Evolutionary conservation across 2,797 vertebrate genomes (phyloP).

Genomic region (Rhinichthys osculus): DNA sequence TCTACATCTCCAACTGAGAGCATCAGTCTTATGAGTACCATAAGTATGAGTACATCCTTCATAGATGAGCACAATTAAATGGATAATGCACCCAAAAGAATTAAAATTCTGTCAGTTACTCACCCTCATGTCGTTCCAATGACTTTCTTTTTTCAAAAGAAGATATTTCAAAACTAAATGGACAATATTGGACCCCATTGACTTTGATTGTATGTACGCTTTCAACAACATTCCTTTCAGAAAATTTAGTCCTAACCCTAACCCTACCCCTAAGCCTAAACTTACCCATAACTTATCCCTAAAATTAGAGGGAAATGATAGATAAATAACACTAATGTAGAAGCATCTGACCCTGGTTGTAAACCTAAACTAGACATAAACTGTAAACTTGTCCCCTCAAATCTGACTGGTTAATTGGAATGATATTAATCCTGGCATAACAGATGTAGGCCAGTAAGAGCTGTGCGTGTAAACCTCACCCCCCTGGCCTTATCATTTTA

Average conservation of each 20-base stretch:
- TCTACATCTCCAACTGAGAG: slow-evolving; percentile 25
- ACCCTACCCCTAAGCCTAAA: background rate
- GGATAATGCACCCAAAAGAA: background rate
- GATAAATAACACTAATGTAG: background rate
- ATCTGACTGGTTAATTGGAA: background rate
- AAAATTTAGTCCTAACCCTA: background rate
- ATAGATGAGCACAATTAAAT: background rate
- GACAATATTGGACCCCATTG: background rate
- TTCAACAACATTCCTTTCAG: background rate
- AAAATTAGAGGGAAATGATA: background rate
- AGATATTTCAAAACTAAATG: background rate
- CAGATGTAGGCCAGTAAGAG: too few relatives aligned
- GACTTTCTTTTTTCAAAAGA: background rate
- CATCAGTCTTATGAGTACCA: slow-evolving; percentile 38
- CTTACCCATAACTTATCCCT: background rate
- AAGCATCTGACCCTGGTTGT: background rate
- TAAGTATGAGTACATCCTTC: slow-evolving; percentile 5
- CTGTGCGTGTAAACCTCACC: too few relatives aligned
- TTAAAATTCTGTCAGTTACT: background rate
- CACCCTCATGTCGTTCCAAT: background rate
- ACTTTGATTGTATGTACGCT: background rate
- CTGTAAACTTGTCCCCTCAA: background rate
- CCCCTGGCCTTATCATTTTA: background rate
- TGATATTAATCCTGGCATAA: background rate
- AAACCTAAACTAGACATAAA: background rate